Conservation (phyloP, 2,797 vertebrate genomes). For the Melanogrammus aeglefinus region DNA sequence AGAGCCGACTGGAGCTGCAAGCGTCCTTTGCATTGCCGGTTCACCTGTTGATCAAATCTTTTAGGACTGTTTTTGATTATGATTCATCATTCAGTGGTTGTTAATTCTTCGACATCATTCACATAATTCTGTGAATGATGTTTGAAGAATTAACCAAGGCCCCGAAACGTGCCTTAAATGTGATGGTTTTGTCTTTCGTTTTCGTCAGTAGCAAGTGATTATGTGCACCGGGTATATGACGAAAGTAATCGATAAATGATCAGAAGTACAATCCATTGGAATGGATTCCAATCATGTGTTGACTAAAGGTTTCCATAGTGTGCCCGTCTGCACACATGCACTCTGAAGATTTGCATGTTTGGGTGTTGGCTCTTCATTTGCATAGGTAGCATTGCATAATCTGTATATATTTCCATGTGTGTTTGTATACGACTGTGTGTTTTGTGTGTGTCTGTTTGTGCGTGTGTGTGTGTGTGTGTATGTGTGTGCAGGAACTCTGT, state of each 20-base stretch:
- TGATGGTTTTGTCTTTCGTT: neutral
- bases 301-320: neutral
- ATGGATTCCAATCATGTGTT: conserved; percentile 15
- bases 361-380: neutral
- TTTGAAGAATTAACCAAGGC: no score
- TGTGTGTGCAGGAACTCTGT: conserved; percentile 84
- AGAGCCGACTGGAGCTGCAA: neutral
- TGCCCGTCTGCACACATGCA: neutral
- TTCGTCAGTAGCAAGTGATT: neutral
- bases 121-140: neutral
- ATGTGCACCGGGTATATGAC: no score
- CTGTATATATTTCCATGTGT: neutral
- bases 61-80: neutral
- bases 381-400: no score
- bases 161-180: neutral
- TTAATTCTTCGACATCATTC: no score
- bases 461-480: conserved; percentile 10
- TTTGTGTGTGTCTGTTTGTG: neutral
- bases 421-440: neutral
- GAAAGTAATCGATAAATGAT: no score
- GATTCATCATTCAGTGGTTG: neutral
- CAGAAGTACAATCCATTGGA: no score
- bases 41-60: neutral
- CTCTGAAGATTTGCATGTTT: neutral
- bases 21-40: neutral